phyloP scores from a whole-genome alignment of 1,140 invertebrate species.

The Goniozus legneri region DNA sequence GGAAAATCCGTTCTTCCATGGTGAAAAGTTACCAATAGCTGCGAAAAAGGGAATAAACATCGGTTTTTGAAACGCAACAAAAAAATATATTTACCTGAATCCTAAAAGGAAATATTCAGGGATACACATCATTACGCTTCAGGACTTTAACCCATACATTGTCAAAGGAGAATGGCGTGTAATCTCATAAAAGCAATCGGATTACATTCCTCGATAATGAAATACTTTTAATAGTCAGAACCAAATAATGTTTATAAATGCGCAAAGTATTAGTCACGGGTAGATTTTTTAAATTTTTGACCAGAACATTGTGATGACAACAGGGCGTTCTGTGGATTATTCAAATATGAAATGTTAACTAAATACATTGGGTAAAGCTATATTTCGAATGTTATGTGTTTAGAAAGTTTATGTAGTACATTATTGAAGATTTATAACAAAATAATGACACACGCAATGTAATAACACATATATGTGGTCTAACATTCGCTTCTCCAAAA shows the following conservation, averaged over 20 bases:
- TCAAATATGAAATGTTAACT: background rate
- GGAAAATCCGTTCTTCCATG: conserved; percentile 73
- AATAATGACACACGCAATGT: too few species aligned
- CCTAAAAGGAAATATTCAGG: background rate
- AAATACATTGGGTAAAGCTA: background rate
- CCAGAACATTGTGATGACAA: background rate
- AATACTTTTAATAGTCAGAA: background rate
- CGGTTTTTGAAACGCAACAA: conserved; percentile 21
- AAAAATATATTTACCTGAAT: background rate
- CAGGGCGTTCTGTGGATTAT: background rate
- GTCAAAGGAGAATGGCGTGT: background rate
- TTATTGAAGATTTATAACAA: too few species aligned
- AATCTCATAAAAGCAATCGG: background rate
- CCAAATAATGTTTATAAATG: background rate
- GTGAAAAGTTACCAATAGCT: conserved; percentile 80
- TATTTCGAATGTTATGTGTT: background rate
- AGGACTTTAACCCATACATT: background rate
- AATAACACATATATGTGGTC: too few species aligned
- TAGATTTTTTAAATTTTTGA: background rate
- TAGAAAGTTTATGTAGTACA: background rate
- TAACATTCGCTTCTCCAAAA: too few species aligned
- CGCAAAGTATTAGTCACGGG: background rate
- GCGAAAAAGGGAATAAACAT: conserved; percentile 83
- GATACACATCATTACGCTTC: background rate
- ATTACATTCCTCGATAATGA: background rate